Percentiles rank a stretch among this genome's conserved stretches.
Evolutionary conservation across 2,888 invertebrate genomes (phyloP).

Genomic region (Peribatodes rhomboidaria): DNA sequence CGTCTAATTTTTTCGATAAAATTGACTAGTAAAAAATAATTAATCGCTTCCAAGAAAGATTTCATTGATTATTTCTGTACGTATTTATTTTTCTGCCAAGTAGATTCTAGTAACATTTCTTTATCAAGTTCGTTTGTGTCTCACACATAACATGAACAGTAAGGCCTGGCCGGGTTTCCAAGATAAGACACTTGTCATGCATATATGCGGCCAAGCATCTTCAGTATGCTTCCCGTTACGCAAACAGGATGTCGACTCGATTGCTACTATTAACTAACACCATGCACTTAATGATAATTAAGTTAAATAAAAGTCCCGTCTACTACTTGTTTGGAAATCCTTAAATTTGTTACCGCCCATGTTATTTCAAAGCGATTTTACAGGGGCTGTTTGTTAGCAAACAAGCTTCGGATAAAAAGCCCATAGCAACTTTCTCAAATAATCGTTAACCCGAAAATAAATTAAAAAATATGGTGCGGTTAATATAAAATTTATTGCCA

Average conservation of each 20-base stretch:
- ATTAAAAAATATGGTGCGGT: slow-evolving; percentile 54
- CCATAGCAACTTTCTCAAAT: slow-evolving; percentile 46
- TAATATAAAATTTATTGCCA: slow-evolving; percentile 56
- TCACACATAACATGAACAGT: slow-evolving; percentile 17
- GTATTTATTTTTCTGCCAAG: too few species aligned
- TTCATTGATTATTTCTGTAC: too few species aligned
- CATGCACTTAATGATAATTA: slow-evolving; percentile 31
- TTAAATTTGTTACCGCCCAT: slow-evolving; percentile 32
- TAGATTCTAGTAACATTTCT: slow-evolving; percentile 12
- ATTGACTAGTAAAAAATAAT: too few species aligned
- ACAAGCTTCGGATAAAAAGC: slow-evolving; percentile 51
- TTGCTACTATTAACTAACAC: slow-evolving; percentile 33
- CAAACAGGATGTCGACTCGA: slow-evolving; percentile 45
- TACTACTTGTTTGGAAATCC: slow-evolving; percentile 36
- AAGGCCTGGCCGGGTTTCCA: slow-evolving; percentile 30
- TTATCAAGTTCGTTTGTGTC: slow-evolving; percentile 27
- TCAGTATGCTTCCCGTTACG: slow-evolving; percentile 38
- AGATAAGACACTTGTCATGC: slow-evolving; percentile 40
- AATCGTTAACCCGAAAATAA: slow-evolving; percentile 56
- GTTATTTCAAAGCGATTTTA: slow-evolving; percentile 29
- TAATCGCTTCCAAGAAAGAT: too few species aligned
- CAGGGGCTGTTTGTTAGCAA: slow-evolving; percentile 49
- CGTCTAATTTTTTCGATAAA: too few species aligned
- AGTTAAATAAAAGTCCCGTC: slow-evolving; percentile 18
- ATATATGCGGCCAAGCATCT: slow-evolving; percentile 38